phyloP scores from a whole-genome alignment of 2,888 invertebrate genomes.

The Hydrotaea cyrtoneurina region DNA sequence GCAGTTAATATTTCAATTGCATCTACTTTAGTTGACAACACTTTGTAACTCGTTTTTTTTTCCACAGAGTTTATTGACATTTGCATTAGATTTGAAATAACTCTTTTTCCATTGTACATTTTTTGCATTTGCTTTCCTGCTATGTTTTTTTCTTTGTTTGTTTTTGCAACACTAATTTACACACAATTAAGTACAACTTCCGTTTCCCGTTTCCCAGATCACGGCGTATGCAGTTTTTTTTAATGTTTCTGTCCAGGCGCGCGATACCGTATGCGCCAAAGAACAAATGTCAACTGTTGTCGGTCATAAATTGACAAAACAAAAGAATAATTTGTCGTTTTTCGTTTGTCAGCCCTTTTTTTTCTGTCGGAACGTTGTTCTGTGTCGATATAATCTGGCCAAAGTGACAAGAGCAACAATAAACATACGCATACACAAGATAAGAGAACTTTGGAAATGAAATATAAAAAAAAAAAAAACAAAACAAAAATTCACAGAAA shows the following conservation, averaged over 20 bases:
- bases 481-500: neutral
- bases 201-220: constrained; percentile 57
- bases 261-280: constrained; percentile 63
- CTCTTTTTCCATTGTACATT: neutral
- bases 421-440: neutral
- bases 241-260: too few relatives aligned
- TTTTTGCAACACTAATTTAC: constrained; percentile 56
- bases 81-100: too few relatives aligned
- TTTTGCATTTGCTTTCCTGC: constrained; percentile 18
- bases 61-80: constrained; percentile 1
- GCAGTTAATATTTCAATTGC: too few relatives aligned
- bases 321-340: constrained; percentile 48
- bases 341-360: neutral
- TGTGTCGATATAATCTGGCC: constrained; percentile 27
- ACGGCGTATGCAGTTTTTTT: neutral
- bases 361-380: neutral
- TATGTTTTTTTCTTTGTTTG: neutral
- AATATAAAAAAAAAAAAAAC: neutral
- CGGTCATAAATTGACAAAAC: constrained; percentile 56
- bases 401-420: neutral
- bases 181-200: constrained; percentile 65
- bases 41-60: neutral
- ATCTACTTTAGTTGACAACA: too few relatives aligned
- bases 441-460: constrained; percentile 35
- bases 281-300: constrained; percentile 65